These are phyloP conservation scores for Leucania comma DNA, from an alignment of 2,888 invertebrate genomes.

Conservation along the genomic window DNA sequence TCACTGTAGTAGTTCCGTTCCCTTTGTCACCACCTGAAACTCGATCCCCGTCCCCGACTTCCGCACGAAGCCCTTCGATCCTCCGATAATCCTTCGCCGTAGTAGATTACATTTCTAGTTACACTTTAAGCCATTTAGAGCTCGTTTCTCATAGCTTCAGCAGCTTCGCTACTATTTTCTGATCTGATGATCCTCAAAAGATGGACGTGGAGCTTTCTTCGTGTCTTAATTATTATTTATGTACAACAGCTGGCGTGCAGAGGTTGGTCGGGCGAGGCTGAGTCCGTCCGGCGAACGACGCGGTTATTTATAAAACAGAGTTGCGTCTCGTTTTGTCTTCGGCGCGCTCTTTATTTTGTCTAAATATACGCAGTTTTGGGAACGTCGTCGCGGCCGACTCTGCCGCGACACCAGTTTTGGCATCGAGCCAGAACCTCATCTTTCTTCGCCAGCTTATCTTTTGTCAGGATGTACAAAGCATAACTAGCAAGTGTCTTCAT, in stretches of 20 bases:
- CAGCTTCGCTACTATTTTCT: constrained; percentile 22
- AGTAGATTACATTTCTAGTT: constrained; percentile 70
- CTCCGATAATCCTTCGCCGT: constrained; percentile 80
- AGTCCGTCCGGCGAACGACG: constrained; percentile 89
- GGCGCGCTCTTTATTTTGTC: constrained; percentile 91
- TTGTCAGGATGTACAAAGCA: constrained; percentile 75
- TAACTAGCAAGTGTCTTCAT: constrained; percentile 24
- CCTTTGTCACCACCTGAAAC: constrained; percentile 84
- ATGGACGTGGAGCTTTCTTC: constrained; percentile 83
- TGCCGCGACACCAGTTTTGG: constrained; percentile 87
- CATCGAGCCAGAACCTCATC: constrained; percentile 83
- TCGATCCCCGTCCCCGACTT: constrained; percentile 84
- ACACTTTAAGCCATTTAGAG: constrained; percentile 64
- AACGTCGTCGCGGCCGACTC: constrained; percentile 87
- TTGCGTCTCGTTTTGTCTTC: constrained; percentile 91
- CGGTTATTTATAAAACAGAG: constrained; percentile 90
- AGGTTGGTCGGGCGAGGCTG: constrained; percentile 86
- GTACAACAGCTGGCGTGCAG: constrained; percentile 89
- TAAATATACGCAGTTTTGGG: constrained; percentile 91
- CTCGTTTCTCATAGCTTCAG: constrained; percentile 10
- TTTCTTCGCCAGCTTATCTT: constrained; percentile 83
- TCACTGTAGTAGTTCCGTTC: constrained; percentile 84
- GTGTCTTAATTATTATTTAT: constrained; percentile 90
- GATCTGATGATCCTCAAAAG: constrained; percentile 68
- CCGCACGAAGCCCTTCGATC: constrained; percentile 87